These are phyloP conservation scores for Phoebastria nigripes DNA, from an alignment of 2,797 vertebrate species.

Conservation along the genomic window DNA sequence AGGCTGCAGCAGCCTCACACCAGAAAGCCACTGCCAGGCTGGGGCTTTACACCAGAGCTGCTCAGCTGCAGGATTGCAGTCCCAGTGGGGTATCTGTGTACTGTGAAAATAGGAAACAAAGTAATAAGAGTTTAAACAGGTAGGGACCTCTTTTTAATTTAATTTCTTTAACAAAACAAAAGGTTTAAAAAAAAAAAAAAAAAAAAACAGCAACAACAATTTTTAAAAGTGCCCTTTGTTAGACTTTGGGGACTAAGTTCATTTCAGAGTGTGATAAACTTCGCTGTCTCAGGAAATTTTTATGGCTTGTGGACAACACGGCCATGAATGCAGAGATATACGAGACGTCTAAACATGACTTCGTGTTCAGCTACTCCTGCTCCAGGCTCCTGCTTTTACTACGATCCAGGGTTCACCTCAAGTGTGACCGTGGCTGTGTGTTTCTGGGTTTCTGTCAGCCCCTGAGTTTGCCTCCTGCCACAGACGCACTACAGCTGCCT, in stretches of 20 bases:
- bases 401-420: too few species aligned
- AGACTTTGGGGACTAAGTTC: background rate
- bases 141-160: background rate
- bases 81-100: background rate
- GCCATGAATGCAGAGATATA: background rate
- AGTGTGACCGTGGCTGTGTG: background rate
- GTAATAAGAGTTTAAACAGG: background rate
- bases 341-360: background rate
- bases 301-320: background rate
- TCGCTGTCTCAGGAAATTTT: background rate
- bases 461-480: fast-evolving
- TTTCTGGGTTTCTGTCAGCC: background rate
- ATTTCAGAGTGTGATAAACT: background rate
- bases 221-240: background rate
- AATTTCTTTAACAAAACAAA: background rate
- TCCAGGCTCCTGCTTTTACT: background rate
- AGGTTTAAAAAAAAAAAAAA: background rate
- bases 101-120: background rate
- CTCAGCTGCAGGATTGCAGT: background rate
- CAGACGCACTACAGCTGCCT: background rate
- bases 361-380: background rate
- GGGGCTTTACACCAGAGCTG: background rate
- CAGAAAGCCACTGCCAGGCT: background rate
- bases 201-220: background rate
- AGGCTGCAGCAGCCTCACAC: background rate